Evolutionary conservation across 2,888 invertebrate genomes (phyloP), one percentile per base, ranked within the genome.

Genomic region (Augiades crinisus): DNA sequence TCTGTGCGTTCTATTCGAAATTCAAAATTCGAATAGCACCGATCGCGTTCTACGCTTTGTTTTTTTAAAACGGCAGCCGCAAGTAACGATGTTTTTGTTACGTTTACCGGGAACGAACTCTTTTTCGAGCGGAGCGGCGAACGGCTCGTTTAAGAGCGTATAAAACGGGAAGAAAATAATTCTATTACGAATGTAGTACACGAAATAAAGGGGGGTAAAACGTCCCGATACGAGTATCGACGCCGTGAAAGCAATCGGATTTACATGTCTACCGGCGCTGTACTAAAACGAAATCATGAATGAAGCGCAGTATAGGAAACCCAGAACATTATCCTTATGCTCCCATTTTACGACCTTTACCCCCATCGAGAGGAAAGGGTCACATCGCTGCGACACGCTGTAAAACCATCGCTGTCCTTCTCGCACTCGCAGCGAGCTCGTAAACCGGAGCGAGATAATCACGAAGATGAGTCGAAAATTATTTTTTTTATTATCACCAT

Each of bases 401-500:
- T 80, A 79, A 84, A 78, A 60, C 56, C n/a, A 53, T 53, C 58
- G 67, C 76, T 72, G 70, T 87, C 88, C 65, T 82, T 55, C 67
- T 86, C 78, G 43, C 68, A 59, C 88, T 47, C 65, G 64, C 57
- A 53, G 46, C 41, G 36, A 56, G 57, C 77, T 68, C 83, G 71
- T 83, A 81, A 83, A 82, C 70, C 67, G 61, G 85, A 88, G 80
- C 72, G 88, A 81, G 88, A 88, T 82, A 83, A 83, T 85, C 83
- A 81, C 78, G 78, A 81, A 85, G 87, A 89, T 88, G 89, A 89
- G 89, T 85, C 85, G 89, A 88, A 87, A 88, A 87, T 88, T 88
- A 85, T 89, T 89, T 88, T 89, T 89, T 89, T 89, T 89, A 89
- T 89, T 89, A 89, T 87, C 90, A 85, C 90, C 88, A 89, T 86